Conservation (phyloP, 2,888 invertebrate genomes). For the Lepidonotus clava region DNA sequence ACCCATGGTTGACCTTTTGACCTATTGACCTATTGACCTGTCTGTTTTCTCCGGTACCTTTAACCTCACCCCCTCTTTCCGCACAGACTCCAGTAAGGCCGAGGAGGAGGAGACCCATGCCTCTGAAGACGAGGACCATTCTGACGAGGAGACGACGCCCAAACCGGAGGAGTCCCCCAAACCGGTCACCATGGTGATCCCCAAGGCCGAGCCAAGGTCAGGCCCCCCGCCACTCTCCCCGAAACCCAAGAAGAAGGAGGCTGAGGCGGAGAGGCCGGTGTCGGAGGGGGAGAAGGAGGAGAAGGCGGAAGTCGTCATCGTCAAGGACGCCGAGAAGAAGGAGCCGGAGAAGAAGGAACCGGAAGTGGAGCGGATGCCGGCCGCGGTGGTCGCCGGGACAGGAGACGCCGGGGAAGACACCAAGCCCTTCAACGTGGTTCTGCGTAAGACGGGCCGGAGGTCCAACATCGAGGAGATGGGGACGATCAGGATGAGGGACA, state of each 20-base stretch:
- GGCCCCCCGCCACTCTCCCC: slow-evolving; percentile 11
- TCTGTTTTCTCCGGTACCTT: not conserved
- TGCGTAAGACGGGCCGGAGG: slow-evolving; percentile 34
- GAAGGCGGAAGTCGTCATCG: not conserved
- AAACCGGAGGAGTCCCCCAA: slow-evolving; percentile 1
- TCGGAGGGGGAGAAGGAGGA: too few relatives aligned
- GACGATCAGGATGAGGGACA: slow-evolving; percentile 33
- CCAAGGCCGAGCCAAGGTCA: not conserved
- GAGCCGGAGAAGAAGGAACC: not conserved
- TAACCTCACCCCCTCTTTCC: not conserved
- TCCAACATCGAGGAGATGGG: slow-evolving; percentile 30
- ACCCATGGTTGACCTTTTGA: too few relatives aligned
- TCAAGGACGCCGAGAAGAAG: not conserved
- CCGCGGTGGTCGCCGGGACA: not conserved
- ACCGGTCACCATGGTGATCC: slow-evolving; percentile 16
- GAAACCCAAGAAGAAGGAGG: slow-evolving; percentile 8
- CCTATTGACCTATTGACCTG: too few relatives aligned
- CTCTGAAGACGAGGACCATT: not conserved
- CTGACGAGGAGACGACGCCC: not conserved
- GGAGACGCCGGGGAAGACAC: not conserved
- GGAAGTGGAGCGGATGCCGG: not conserved
- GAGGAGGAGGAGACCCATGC: not conserved
- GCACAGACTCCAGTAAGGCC: slow-evolving; percentile 29
- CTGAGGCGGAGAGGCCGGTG: not conserved
- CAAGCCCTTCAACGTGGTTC: slow-evolving; percentile 20